These are phyloP conservation scores for Eupithecia vulgata DNA, from an alignment of 2,888 invertebrate species.

Conservation along the genomic window DNA sequence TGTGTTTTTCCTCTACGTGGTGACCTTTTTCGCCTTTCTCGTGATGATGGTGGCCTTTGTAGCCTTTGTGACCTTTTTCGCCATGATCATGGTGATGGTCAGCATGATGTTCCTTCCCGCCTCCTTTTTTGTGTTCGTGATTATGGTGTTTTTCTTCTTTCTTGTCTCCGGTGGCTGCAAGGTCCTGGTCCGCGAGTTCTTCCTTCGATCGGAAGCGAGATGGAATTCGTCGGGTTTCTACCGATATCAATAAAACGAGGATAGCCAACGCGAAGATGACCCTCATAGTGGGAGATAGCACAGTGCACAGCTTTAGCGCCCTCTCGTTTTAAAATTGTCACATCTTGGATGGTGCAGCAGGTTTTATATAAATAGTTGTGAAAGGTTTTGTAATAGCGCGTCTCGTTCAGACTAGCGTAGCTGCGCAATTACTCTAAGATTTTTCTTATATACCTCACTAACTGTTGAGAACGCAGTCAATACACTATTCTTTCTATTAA, in stretches of 20 bases:
- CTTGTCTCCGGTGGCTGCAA: conserved; percentile 77
- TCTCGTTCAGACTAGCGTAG: conserved; percentile 58
- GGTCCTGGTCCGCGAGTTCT: conserved; percentile 62
- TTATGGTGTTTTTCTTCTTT: conserved; percentile 72
- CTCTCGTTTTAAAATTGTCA: conserved; percentile 70
- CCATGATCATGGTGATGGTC: conserved; percentile 87
- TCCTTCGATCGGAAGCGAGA: conserved; percentile 51
- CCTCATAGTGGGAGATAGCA: conserved; percentile 64
- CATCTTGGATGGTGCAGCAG: conserved; percentile 73
- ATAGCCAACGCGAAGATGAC: conserved; percentile 64
- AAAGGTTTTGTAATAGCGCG: conserved; percentile 74
- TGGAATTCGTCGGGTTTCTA: conserved; percentile 65
- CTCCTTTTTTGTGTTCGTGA: conserved; percentile 85
- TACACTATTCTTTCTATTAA: not conserved
- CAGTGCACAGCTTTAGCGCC: conserved; percentile 58
- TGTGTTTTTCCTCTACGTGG: conserved; percentile 87
- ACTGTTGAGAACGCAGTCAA: conserved; percentile 8
- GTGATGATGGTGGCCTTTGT: conserved; percentile 87
- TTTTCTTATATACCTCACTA: conserved; percentile 29
- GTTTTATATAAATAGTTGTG: conserved; percentile 82
- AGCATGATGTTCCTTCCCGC: conserved; percentile 87
- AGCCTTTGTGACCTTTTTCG: conserved; percentile 88
- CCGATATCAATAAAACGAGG: conserved; percentile 57
- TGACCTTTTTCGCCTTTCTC: conserved; percentile 89
- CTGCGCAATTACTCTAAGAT: conserved; percentile 27